Evolutionary conservation across 2,888 invertebrate genomes (phyloP).

Genomic region (Pandemis corylana): DNA sequence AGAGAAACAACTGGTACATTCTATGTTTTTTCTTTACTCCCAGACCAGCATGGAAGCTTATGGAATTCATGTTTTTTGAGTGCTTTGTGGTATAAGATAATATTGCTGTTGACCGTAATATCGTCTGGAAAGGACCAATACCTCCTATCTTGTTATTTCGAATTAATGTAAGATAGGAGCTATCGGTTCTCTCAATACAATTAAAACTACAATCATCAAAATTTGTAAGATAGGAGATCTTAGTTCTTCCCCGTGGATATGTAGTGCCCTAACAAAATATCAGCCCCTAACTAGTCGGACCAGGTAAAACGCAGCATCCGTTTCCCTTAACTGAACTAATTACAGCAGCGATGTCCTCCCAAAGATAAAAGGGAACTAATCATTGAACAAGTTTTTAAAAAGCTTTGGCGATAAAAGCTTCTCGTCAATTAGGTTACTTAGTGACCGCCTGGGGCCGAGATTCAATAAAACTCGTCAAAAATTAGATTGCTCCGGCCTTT

Average conservation of each 20-base stretch:
- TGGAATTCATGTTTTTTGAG: too few species aligned
- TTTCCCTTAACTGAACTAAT: conserved; percentile 19
- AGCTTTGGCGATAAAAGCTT: conserved; percentile 40
- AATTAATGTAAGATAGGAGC: too few species aligned
- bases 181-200: too few species aligned
- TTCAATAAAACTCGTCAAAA: conserved; percentile 38
- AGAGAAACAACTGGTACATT: too few species aligned
- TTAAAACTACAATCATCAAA: too few species aligned
- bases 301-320: background rate
- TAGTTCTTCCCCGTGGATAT: background rate
- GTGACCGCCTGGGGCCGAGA: conserved; percentile 38
- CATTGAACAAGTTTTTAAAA: conserved; percentile 35
- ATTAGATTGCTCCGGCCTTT: conserved; percentile 29
- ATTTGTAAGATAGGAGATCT: too few species aligned
- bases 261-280: background rate
- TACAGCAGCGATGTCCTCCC: conserved; percentile 17
- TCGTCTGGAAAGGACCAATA: too few species aligned
- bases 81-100: too few species aligned
- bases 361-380: conserved; percentile 35
- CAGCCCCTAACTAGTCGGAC: background rate
- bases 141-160: too few species aligned
- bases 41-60: too few species aligned
- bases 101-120: too few species aligned
- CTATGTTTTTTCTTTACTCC: too few species aligned
- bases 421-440: conserved; percentile 35